Base-by-base conservation (phyloP, 2,113 vertebrate genomes). In the Genyomyrus donnyi region DNA sequence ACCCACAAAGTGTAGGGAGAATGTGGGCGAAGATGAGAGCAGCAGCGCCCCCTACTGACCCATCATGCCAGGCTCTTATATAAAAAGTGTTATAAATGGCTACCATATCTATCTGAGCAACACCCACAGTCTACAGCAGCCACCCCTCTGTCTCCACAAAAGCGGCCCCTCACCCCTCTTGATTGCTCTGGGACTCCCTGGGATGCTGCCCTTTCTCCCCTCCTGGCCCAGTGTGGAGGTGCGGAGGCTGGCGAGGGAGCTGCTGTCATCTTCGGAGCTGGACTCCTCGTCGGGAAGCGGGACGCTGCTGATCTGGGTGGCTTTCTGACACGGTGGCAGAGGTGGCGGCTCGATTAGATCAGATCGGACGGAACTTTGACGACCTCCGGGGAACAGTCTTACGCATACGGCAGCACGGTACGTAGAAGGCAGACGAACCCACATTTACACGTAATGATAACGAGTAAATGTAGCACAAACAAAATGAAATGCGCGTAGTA, bases 221-320 rank as follows among this genome's bases (percentile, higher is more conserved):
- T 97, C 97, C 0, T 94, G 95, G 27, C 94, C 96, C 91, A 95
- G 93, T 56, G 93, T 88, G 89, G 97, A 98, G n/a, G 96, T 96
- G 27, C 96, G 95, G 85, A 97, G 92, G 90, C 97, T 97, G 93
- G 96, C 96, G 91, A 97, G 94, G 31, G 97, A 98, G 92, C 96
- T 94, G 95, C 96, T 97, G 94, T 98, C 97, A 0, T 98, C 97
- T 92, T 98, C 97, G 0, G 97, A 98, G 7, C 97, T 96, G 0
- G 97, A 98, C 91, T 97, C 97, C 6, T 97, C 97, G 46, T 98
- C 97, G 5, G 95, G 93, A 35, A 98, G 96, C 89, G 97, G 97
- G 2, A 96, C 92, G 0, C 94, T 97, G 96, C 97, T 98, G 94
- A 98, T 97, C 94, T 97, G 97, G 56, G 96, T 96, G 92, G 97